Evolutionary conservation across 2,888 invertebrate species (phyloP).

Genomic region (Tridacna gigas): DNA sequence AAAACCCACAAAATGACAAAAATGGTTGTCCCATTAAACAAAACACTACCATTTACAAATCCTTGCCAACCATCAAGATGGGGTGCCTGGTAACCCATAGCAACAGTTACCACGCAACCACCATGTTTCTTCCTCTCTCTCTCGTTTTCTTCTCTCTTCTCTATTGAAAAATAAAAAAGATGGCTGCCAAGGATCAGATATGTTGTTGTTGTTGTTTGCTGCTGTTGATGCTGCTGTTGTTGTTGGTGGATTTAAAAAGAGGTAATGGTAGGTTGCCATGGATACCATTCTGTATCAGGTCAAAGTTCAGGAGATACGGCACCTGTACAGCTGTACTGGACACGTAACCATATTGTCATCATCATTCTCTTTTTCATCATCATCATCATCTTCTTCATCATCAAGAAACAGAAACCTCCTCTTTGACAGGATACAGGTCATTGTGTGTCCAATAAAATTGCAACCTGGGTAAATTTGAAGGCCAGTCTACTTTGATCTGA

Average conservation of each 20-base stretch:
- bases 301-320: constrained; percentile 42
- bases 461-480: constrained; percentile 25
- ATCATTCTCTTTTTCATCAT: constrained; percentile 48
- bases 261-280: constrained; percentile 25
- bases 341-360: constrained; percentile 48
- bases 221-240: constrained; percentile 39
- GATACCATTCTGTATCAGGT: constrained; percentile 20
- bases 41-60: neutral
- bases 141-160: constrained; percentile 10
- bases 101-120: constrained; percentile 36
- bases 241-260: constrained; percentile 22
- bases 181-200: constrained; percentile 45
- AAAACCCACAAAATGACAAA: neutral
- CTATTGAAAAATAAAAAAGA: constrained; percentile 7
- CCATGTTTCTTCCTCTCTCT: constrained; percentile 24
- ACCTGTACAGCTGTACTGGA: constrained; percentile 58
- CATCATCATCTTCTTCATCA: constrained; percentile 16
- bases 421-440: constrained; percentile 9
- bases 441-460: constrained; percentile 42
- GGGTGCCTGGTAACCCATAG: constrained; percentile 42
- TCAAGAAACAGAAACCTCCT: too few species aligned
- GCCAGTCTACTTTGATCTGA: constrained; percentile 60
- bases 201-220: constrained; percentile 49
- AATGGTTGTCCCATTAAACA: too few species aligned
- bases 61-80: constrained; percentile 43